Evolutionary conservation across 2,797 vertebrate species (phyloP).

Genomic region (Enteromius thamalakanensis): DNA sequence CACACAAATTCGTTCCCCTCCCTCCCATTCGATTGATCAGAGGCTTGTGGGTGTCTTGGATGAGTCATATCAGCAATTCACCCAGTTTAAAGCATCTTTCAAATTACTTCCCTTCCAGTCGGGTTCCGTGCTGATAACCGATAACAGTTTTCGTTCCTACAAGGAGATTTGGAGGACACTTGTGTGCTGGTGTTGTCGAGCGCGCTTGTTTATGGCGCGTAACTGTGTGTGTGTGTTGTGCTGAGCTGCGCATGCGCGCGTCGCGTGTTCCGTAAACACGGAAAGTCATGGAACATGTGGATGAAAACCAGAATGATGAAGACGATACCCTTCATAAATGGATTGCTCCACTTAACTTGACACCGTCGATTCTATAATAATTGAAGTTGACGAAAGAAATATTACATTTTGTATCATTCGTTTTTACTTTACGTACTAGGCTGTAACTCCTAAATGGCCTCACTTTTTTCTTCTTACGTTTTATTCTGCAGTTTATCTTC

Average conservation of each 20-base stretch:
- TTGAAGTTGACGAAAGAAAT: neutral
- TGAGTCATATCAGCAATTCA: conserved; percentile 84
- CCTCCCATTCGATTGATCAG: conserved; percentile 73
- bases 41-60: conserved; percentile 80
- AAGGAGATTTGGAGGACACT: conserved; percentile 80
- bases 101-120: conserved; percentile 81
- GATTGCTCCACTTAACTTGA: neutral
- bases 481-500: neutral
- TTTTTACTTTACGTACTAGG: neutral
- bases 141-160: conserved; percentile 81
- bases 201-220: conserved; percentile 42
- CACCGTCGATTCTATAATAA: neutral
- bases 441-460: neutral
- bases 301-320: neutral
- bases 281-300: conserved; percentile 13
- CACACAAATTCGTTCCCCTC: conserved; percentile 64
- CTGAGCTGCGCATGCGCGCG: conserved; percentile 5
- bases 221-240: conserved; percentile 51
- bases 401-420: neutral
- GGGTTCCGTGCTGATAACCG: conserved; percentile 77
- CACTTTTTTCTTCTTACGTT: neutral
- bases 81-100: conserved; percentile 80
- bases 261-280: conserved; percentile 13
- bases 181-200: conserved; percentile 63
- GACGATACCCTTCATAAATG: neutral